These are phyloP conservation scores for Pheosia gnoma DNA, from an alignment of 2,888 invertebrate genomes.

Conservation along the genomic window DNA sequence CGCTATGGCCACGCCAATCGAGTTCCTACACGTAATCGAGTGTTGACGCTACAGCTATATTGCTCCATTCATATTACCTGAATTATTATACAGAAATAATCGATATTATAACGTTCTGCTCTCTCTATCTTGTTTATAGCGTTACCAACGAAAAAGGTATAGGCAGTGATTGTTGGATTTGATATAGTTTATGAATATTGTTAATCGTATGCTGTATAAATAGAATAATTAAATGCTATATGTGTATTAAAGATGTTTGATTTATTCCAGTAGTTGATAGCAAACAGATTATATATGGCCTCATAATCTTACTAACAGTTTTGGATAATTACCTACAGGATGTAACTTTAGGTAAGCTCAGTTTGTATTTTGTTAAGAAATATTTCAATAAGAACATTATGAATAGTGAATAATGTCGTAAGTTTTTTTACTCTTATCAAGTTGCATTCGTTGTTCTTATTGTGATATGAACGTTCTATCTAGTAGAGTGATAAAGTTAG, in stretches of 20 bases:
- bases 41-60: constrained; percentile 54
- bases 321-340: constrained; percentile 59
- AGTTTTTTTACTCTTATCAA: not conserved
- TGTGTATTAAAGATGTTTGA: constrained; percentile 79
- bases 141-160: constrained; percentile 79
- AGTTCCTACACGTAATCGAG: constrained; percentile 67
- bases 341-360: constrained; percentile 71
- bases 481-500: constrained; percentile 16
- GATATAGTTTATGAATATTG: constrained; percentile 84
- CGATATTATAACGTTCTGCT: constrained; percentile 74
- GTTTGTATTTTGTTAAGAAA: constrained; percentile 52
- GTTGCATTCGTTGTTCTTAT: constrained; percentile 37
- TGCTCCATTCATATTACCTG: constrained; percentile 58
- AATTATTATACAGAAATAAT: constrained; percentile 55
- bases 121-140: constrained; percentile 78
- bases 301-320: constrained; percentile 58
- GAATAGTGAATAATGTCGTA: not conserved
- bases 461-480: constrained; percentile 40
- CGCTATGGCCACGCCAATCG: constrained; percentile 24
- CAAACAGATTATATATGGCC: constrained; percentile 49
- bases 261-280: constrained; percentile 72
- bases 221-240: constrained; percentile 84
- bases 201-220: constrained; percentile 84
- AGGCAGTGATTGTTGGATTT: constrained; percentile 84
- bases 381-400: constrained; percentile 58